phyloP scores from a whole-genome alignment of 2,113 vertebrate species.

The Leptobrachium leishanense region DNA sequence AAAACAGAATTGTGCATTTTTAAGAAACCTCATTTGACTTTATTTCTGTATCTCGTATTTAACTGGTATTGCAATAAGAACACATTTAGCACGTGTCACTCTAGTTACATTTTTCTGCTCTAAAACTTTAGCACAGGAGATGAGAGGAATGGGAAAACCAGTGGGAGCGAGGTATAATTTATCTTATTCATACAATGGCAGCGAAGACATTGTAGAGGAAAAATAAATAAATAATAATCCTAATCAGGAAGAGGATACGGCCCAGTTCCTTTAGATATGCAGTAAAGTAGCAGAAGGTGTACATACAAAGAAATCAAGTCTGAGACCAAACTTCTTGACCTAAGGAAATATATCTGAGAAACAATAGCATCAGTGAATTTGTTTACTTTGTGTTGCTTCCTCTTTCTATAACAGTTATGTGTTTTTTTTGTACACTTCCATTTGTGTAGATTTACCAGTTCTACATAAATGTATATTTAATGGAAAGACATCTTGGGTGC shows the following conservation, averaged over 20 bases:
- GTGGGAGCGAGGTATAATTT: slow-evolving; percentile 52
- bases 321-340: slow-evolving; percentile 69
- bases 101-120: not conserved
- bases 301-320: slow-evolving; percentile 68
- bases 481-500: not conserved
- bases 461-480: not conserved
- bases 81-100: not conserved
- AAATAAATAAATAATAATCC: slow-evolving; percentile 60
- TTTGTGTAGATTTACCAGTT: not conserved
- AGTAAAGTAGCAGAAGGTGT: slow-evolving; percentile 60
- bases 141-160: slow-evolving; percentile 44
- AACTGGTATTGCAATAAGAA: not conserved
- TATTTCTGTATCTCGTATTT: too few relatives aligned
- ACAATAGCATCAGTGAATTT: slow-evolving; percentile 74
- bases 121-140: not conserved
- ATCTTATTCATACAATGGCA: slow-evolving; percentile 54
- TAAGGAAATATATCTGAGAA: slow-evolving; percentile 69
- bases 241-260: slow-evolving; percentile 83
- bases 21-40: too few relatives aligned
- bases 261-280: slow-evolving; percentile 83
- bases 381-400: slow-evolving; percentile 74
- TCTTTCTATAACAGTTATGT: slow-evolving; percentile 51
- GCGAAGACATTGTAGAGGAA: slow-evolving; percentile 43
- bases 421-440: slow-evolving; percentile 16
- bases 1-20: too few relatives aligned